Conservation (phyloP, 2,888 invertebrate species). For the Hoplodrina ambigua region DNA sequence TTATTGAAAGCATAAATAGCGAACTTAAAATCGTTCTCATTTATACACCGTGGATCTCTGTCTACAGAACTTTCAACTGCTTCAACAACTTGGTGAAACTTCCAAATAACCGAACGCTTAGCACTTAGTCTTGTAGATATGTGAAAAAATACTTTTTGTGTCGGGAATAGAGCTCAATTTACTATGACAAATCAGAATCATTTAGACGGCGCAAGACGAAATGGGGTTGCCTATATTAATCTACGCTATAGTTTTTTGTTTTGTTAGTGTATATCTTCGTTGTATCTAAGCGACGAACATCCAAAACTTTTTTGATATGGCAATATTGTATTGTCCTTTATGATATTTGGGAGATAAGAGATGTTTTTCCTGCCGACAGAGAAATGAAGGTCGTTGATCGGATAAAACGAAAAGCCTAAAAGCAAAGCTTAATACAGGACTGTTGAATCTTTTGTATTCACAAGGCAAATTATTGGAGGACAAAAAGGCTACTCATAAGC, state of each 20-base stretch:
- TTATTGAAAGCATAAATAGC: slow-evolving; percentile 19
- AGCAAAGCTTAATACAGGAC: not conserved
- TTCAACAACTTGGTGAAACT: slow-evolving; percentile 46
- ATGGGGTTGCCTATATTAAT: slow-evolving; percentile 27
- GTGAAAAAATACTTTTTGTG: slow-evolving; percentile 12
- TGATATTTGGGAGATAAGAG: not conserved
- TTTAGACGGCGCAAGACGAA: slow-evolving; percentile 10
- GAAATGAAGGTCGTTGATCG: not conserved
- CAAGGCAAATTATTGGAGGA: too few relatives aligned
- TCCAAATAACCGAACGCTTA: slow-evolving; percentile 43
- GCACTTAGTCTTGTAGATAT: slow-evolving; percentile 19
- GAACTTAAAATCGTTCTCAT: slow-evolving; percentile 32
- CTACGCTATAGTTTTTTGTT: slow-evolving; percentile 1
- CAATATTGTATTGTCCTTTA: slow-evolving; percentile 4
- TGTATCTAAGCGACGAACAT: slow-evolving; percentile 19
- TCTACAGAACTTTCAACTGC: slow-evolving; percentile 48
- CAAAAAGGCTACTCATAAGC: too few relatives aligned
- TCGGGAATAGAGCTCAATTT: slow-evolving; percentile 22
- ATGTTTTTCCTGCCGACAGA: not conserved
- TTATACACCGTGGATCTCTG: slow-evolving; percentile 31
- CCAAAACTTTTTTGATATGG: slow-evolving; percentile 14
- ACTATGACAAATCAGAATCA: slow-evolving; percentile 10
- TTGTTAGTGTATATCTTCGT: not conserved
- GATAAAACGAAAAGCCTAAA: not conserved
- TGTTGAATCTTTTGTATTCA: not conserved